A percentile compares a stretch with the other conserved stretches of the same genome.
These are phyloP conservation scores for Anolis carolinensis DNA, from an alignment of 2,113 vertebrate genomes.

Conservation along the genomic window DNA sequence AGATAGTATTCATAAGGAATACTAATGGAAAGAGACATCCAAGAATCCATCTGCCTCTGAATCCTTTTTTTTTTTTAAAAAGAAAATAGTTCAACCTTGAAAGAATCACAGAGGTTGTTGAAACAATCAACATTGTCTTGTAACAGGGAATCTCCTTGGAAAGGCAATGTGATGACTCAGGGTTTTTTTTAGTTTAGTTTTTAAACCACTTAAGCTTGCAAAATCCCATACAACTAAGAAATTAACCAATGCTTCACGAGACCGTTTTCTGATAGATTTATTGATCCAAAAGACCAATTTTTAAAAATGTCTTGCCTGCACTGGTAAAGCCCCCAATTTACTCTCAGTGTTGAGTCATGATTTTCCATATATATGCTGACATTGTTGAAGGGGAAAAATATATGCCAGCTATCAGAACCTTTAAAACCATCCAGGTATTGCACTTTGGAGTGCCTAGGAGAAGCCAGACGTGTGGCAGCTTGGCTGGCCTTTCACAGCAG, in stretches of 20 bases:
- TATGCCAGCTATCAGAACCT: slow-evolving; percentile 32
- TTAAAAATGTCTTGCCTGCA: slow-evolving; percentile 48
- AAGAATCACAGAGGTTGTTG: slow-evolving; percentile 63
- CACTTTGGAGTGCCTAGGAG: slow-evolving; percentile 32
- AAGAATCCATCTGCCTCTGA: background rate
- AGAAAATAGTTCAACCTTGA: slow-evolving; percentile 68
- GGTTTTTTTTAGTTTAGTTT: slow-evolving; percentile 59
- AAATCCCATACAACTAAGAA: slow-evolving; percentile 56
- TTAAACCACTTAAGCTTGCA: slow-evolving; percentile 58
- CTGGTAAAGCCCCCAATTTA: slow-evolving; percentile 51
- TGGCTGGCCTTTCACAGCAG: slow-evolving; percentile 20
- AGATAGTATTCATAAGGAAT: background rate
- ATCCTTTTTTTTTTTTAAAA: slow-evolving; percentile 49
- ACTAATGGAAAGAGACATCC: background rate
- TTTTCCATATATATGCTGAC: slow-evolving; percentile 55
- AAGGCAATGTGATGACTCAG: slow-evolving; percentile 60
- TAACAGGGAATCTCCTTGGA: slow-evolving; percentile 58
- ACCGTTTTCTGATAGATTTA: slow-evolving; percentile 55
- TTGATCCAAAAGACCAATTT: slow-evolving; percentile 52
- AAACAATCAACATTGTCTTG: slow-evolving; percentile 42
- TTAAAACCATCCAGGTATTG: slow-evolving; percentile 45
- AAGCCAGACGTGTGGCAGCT: slow-evolving; percentile 4
- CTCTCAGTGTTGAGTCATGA: slow-evolving; percentile 58
- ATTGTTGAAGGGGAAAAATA: slow-evolving; percentile 44
- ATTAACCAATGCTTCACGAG: slow-evolving; percentile 27